Evolutionary conservation across 2,113 vertebrate genomes (phyloP).

Genomic region (Charina bottae): DNA sequence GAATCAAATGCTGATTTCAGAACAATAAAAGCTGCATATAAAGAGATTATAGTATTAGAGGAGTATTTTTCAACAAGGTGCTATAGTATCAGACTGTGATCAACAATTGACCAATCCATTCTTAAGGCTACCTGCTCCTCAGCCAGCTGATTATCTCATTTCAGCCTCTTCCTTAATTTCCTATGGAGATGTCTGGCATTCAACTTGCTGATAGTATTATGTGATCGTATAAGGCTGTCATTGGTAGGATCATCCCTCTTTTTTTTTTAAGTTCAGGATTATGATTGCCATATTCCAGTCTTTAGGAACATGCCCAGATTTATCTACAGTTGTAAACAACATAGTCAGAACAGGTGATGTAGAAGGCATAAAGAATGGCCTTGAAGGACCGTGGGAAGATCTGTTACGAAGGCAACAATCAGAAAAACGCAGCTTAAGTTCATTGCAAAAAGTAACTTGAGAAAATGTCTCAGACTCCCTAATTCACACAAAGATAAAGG

Average conservation of each 20-base stretch:
- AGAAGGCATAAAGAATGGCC: background rate
- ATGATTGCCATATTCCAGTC: too few relatives aligned
- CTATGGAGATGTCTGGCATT: background rate
- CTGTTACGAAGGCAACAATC: too few relatives aligned
- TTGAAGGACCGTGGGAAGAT: too few relatives aligned
- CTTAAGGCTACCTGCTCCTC: background rate
- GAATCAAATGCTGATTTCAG: too few relatives aligned
- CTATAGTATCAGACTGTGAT: too few relatives aligned
- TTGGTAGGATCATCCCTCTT: background rate
- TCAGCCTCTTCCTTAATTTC: background rate
- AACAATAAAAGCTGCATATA: too few relatives aligned
- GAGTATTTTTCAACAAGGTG: too few relatives aligned
- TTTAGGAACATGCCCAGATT: background rate
- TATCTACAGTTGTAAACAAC: background rate
- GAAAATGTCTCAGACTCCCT: background rate
- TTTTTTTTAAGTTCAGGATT: background rate
- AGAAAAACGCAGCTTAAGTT: too few relatives aligned
- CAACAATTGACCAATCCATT: too few relatives aligned
- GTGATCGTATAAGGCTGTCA: background rate
- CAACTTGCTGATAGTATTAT: background rate
- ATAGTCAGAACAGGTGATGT: background rate
- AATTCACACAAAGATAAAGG: background rate
- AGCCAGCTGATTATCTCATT: background rate
- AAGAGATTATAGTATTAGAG: too few relatives aligned
- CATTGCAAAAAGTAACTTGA: background rate